A percentile compares a stretch with the other conserved stretches of the same genome.
phyloP scores from a whole-genome alignment of 2,797 vertebrate genomes.

The Uromys caudimaculatus region DNA sequence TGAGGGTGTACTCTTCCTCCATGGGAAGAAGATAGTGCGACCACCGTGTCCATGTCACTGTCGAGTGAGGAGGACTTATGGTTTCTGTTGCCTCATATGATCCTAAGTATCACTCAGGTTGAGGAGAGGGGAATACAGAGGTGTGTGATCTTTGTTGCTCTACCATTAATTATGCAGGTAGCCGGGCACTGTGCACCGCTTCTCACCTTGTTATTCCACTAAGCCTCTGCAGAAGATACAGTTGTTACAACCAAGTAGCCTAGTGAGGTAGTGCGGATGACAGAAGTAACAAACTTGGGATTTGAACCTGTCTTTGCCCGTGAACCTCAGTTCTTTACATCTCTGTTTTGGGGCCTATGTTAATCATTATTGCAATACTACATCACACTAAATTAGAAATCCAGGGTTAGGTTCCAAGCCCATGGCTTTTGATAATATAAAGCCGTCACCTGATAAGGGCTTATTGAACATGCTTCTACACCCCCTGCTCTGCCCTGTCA shows the following conservation, averaged over 20 bases:
- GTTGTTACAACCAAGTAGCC: background rate
- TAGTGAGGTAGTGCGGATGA: background rate
- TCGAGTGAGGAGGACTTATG: background rate
- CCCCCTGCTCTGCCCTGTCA: background rate
- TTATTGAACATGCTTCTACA: background rate
- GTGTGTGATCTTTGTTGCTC: background rate
- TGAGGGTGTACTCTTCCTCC: no score
- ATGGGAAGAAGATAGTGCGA: background rate
- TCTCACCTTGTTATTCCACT: background rate
- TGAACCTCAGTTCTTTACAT: background rate
- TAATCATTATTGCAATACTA: slow-evolving; percentile 6
- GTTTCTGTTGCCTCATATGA: background rate
- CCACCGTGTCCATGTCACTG: background rate
- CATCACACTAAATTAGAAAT: background rate
- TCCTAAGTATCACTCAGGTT: background rate
- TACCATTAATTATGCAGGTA: background rate
- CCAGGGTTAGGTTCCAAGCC: background rate
- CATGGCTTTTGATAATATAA: background rate
- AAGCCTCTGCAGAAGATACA: background rate
- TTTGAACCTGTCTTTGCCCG: background rate
- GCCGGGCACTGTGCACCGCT: fast-evolving
- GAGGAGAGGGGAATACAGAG: background rate
- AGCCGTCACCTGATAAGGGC: background rate
- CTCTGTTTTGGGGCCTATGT: background rate
- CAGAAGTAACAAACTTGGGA: background rate